Conservation (phyloP, 2,113 vertebrate species). For the Tragulus kanchil region DNA sequence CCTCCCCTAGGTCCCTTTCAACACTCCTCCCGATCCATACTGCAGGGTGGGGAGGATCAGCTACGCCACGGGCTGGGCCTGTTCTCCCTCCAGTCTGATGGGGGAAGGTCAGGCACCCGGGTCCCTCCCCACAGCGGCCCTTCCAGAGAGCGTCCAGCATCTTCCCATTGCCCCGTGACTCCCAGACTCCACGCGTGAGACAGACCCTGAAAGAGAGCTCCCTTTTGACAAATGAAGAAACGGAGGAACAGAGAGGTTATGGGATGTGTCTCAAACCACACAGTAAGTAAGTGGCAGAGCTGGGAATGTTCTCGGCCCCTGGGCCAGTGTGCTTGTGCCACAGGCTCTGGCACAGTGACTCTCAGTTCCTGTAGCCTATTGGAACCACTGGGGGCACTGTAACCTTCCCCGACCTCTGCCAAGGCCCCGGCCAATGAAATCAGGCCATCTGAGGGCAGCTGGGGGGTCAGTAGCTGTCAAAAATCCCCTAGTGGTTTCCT, state of each 20-base stretch:
- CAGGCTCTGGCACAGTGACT: neutral
- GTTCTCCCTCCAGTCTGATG: neutral
- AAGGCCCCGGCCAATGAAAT: neutral
- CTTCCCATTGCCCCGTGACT: neutral
- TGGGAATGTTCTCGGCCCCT: rapidly evolving
- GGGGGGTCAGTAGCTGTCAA: neutral
- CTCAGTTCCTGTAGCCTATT: too few relatives aligned
- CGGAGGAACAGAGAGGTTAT: neutral
- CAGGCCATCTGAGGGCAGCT: neutral
- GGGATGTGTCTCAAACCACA: neutral
- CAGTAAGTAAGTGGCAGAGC: neutral
- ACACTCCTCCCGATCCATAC: neutral
- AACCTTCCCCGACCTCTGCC: neutral
- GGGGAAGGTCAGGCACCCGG: neutral
- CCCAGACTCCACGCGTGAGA: neutral
- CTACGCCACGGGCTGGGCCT: rapidly evolving
- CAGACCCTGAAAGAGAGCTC: neutral
- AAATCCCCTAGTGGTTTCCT: too few relatives aligned
- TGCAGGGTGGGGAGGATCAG: rapidly evolving
- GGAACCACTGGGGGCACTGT: neutral
- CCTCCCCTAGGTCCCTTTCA: neutral
- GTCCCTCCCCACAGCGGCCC: too few relatives aligned
- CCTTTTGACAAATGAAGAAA: neutral
- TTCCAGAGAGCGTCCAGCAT: neutral
- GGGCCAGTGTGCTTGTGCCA: neutral